Conservation (phyloP, 2,797 vertebrate genomes). For the Pteropus rufus region DNA sequence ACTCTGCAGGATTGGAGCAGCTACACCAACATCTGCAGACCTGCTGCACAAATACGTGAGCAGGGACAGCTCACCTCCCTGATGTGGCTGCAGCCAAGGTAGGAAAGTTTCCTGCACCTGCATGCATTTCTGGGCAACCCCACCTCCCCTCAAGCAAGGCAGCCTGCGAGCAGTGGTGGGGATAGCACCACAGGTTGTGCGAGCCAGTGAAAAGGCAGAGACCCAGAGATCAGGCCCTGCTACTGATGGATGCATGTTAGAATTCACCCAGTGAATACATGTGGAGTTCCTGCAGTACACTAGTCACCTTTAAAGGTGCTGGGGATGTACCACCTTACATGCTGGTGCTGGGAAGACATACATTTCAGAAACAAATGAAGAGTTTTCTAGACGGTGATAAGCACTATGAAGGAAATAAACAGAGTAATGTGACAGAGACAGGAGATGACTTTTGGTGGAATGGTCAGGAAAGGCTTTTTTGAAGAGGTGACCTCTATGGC, state of each 20-base stretch:
- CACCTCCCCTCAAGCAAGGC: not conserved
- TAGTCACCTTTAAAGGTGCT: not conserved
- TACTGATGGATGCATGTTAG: not conserved
- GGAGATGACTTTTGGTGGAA: not conserved
- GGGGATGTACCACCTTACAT: not conserved
- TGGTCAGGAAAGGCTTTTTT: not conserved
- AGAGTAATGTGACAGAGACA: not conserved
- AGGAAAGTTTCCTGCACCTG: not conserved
- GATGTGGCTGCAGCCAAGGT: not conserved
- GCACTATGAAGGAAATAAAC: not conserved
- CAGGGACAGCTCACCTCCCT: not conserved
- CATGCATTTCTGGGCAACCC: not conserved
- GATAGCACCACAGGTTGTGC: not conserved
- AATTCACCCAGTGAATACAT: not conserved
- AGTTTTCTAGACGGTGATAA: not conserved
- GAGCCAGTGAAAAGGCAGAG: not conserved
- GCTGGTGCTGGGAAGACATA: not conserved
- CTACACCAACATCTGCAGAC: not conserved
- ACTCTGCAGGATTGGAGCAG: not conserved
- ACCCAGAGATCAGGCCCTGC: too few species aligned
- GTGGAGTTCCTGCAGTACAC: not conserved
- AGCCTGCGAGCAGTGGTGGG: accelerated
- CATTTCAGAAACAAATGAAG: not conserved
- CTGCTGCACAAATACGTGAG: not conserved
- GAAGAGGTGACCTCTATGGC: not conserved